Conservation (phyloP, 2,113 vertebrate species). For the Carettochelys insculpta region DNA sequence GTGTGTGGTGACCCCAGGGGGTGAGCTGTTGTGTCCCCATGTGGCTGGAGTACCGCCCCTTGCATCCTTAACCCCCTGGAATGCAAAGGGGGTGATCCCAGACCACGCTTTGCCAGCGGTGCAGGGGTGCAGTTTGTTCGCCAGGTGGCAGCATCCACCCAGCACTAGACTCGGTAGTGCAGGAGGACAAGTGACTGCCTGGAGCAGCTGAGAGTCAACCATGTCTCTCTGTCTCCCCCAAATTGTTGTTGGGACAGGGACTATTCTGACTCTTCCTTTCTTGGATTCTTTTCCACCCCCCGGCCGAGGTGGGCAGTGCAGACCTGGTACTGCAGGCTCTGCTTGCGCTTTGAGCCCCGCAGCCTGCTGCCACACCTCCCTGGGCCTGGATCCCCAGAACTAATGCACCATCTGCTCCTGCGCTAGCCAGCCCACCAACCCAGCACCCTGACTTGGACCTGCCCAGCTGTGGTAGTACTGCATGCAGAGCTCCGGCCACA, state of each 20-base stretch:
- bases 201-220: neutral
- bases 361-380: neutral
- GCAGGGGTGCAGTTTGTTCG: neutral
- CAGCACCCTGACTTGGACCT: neutral
- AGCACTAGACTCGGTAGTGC: neutral
- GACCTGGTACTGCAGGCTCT: neutral
- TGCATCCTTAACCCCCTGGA: neutral
- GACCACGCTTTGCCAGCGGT: no score
- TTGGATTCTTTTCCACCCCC: neutral
- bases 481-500: neutral
- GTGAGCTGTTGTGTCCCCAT: neutral
- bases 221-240: neutral
- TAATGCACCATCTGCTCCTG: neutral
- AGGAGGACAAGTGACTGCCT: neutral
- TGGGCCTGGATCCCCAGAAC: neutral
- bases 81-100: neutral
- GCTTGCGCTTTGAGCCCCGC: no score
- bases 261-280: neutral
- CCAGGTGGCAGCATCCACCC: neutral
- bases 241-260: neutral
- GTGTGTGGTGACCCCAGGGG: neutral
- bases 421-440: neutral
- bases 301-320: neutral
- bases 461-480: neutral
- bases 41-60: neutral